Base-by-base conservation (phyloP, 2,888 invertebrate genomes). In the Bellardia bayeri region DNA sequence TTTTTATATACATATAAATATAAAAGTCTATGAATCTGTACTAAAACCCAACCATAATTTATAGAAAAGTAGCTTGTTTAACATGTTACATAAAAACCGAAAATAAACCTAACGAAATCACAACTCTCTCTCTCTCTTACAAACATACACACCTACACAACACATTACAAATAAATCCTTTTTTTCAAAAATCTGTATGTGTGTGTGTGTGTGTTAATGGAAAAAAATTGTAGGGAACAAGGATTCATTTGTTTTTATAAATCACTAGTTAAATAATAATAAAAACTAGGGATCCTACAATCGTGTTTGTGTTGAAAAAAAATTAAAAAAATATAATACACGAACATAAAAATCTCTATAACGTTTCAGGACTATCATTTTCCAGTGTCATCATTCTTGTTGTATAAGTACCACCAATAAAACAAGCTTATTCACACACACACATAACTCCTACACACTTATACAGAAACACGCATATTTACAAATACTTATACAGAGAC, bases 311-410 rank as follows among this genome's bases (percentile, higher is more conserved):
- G 33, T 40, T 23, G 23, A 40, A 42, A 9, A 51, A 23, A 40
- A 5, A 13, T 45, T 23, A 30, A 51, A 45, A 9, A 51, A 11
- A 78, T 14, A 69, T 45, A 23, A 74, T 69, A 61, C 45, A 69
- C 33, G 66, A 75, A 64, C 71, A 87, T 79, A 82, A 85, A 87
- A 87, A 80, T 80, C 79, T 76, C 71, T 66, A 82, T 69, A 87
- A 85, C 82, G 75, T 54, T 82, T 87, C 78, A 83, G 85, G 82
- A 81, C 68, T 58, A 82, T 81, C 75, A 79, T 79, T 82, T 79
- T 33, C 81, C 82, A 79, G 71, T 85, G 75, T 87, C 87, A 87
- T 87, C 87, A 82, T 85, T 85, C 82, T 85, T 87, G 72, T 85
- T 80, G 81, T 75, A 6, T 30, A 82, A 74, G 37, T 49, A 86